Evolutionary conservation across 2,113 vertebrate genomes (phyloP), one percentile per base, ranked within the genome.

Genomic region (Cebidichthys violaceus): DNA sequence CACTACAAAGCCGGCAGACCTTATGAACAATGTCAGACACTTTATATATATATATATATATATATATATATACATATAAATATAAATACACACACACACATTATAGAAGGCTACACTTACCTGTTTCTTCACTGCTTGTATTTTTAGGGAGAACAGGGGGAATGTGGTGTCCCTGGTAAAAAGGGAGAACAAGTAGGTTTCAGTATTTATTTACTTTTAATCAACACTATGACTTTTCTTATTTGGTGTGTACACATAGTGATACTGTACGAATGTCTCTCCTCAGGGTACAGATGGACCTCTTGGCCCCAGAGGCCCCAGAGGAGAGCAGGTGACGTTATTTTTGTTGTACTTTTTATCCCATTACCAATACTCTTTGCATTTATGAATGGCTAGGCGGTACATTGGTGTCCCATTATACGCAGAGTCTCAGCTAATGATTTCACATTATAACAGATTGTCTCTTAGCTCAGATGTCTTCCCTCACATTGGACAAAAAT

Each of bases 121-220:
- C 14, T 69, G 17, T 61, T 14, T 22, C 20, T 11, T 52, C 1
- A 18, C 33, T 60, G 24, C 0, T 29, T 59, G 3, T 62, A 1
- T 82, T 60, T 82, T 9, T 62, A 98, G 96, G 96, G 96, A 13
- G 94, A 93, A 77, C 90, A 71, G 68, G 97, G 97, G 75, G 95
- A 97, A 91, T 96, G 96, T 80, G 96, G 97, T 5, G 77, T 93
- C 41, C 90, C 94, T 4, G 97, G 97, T 73, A 62, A 84, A 75
- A 96, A 96, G 82, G 97, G 97, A 79, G 94, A 96, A 89, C 92
- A 94, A 77, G 97, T 97, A 95, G 89, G 96, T 82, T 33, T 24
- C 2, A 18, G 18, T 1, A 14, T 47, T 6, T 54, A 37, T 27
- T 67, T 68, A 3, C 77, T 59, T 17, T 83, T 4, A 27, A 69